Evolutionary conservation across 2,113 vertebrate species (phyloP).

Genomic region (Gymnarchus niloticus): DNA sequence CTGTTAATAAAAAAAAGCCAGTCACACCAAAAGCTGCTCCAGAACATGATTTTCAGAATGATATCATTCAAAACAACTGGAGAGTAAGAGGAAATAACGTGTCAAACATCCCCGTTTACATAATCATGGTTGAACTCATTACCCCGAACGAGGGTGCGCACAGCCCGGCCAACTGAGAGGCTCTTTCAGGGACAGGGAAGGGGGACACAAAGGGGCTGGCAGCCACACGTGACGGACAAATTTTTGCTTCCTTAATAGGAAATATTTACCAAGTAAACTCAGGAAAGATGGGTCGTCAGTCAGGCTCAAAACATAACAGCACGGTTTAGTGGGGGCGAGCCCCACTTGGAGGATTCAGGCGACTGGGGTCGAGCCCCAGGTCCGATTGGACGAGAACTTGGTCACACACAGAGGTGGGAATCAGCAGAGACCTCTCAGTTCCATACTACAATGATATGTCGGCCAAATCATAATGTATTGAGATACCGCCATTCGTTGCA

Average conservation of each 20-base stretch:
- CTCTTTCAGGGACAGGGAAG: not conserved
- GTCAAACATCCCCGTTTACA: not conserved
- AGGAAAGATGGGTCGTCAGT: slow-evolving; percentile 24
- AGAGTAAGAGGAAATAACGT: not conserved
- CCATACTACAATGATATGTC: too few relatives aligned
- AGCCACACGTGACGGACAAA: not conserved
- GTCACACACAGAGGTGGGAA: too few relatives aligned
- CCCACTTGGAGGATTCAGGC: not conserved
- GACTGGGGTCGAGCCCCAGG: not conserved
- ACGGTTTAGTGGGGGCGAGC: slow-evolving; percentile 2
- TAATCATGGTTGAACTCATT: not conserved
- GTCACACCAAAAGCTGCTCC: not conserved
- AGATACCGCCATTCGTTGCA: too few relatives aligned
- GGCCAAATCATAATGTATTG: too few relatives aligned
- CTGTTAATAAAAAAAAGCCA: not conserved
- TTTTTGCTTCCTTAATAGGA: slow-evolving; percentile 30
- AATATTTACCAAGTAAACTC: slow-evolving; percentile 16
- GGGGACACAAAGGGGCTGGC: not conserved
- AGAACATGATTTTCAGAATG: too few relatives aligned
- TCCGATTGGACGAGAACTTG: too few relatives aligned
- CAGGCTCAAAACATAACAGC: not conserved
- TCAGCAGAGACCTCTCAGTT: too few relatives aligned
- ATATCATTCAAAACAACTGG: too few relatives aligned
- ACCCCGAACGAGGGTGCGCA: not conserved
- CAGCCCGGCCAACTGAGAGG: not conserved